Base-by-base conservation (phyloP, 2,888 invertebrate genomes). In the Odontocerum albicorne region DNA sequence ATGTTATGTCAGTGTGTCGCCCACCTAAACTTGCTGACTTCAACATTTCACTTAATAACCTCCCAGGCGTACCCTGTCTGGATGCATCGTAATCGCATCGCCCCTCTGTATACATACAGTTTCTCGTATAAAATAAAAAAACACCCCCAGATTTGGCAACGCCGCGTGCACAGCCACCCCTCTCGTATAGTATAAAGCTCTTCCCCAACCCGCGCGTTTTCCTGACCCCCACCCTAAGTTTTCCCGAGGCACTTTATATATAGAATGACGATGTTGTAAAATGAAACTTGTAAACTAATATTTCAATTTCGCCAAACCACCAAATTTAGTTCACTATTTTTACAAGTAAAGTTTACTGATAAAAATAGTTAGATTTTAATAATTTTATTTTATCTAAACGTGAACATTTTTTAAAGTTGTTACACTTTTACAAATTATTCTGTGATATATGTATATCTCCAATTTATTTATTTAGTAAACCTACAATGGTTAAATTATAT, bases 101-200 rank as follows among this genome's bases (percentile, higher is more conserved):
- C 50, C 50, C 55, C 27, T 22, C 33, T 17, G 19, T 32, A 33
- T 19, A 46, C 27, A 27, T 10, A 27, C 27, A 27, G 10, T 4
- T 27, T 4, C 27, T 27, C 27, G 10, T 27, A 27, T 27, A 27
- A 27, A 7, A 27, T 22, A 55, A 40, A 47, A 52, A 45, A 57
- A 58, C 35, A 55, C 22, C 32, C 19, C n/a, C 45, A 52, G 43
- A 53, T 56, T 59, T 49, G 59, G 59, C 59, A 59, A 59, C 59
- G 56, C 49, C 55, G 54, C 59, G 35, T 59, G 59, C 59, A 59
- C 43, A 44, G 49, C 55, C 36, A 49, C 52, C 57, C 50, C 21
- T 32, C 31, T 17, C 43, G 33, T 35, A 21, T 43, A 33, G 51
- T 36, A 51, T 22, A 42, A 17, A 27, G 44, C 42, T 19, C 44